Base-by-base conservation (phyloP, 2,113 vertebrate genomes). In the Dolichotis patagonum region DNA sequence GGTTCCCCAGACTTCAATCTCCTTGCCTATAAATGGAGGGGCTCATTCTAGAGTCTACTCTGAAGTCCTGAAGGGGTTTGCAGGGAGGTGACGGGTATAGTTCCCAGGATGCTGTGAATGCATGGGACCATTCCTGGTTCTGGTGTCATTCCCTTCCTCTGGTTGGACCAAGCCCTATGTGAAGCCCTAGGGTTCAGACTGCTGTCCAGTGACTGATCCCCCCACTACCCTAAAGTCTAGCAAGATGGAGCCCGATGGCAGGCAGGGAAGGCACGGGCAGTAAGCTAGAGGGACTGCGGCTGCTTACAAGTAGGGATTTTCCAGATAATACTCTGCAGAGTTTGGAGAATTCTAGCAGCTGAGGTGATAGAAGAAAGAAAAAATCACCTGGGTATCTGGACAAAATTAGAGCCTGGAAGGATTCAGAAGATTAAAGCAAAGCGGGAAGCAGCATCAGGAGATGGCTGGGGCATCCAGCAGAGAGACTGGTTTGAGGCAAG, bases 41-140 rank as follows among this genome's bases (percentile, higher is more conserved):
- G 22, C 67, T 89, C 67, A 63, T 80, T 77, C n/a, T 80, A 87
- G 54, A 71, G 80, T 49, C 81, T 82, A 73, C 43, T 90, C 54
- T 95, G n/a, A 91, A 81, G 41, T 83, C 19, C 67, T 86, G 85
- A 46, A 28, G 49, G 30, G 41, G 54, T 87, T 69, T 94, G 84
- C 67, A 81, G 22, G 84, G 85, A 87, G 77, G 32, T 46, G 52
- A 92, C 81, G 30, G 54, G 56, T 78, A 81, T 20, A 52, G 58
- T 60, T 93, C n/a, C 56, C 56, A 80, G 46, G 58, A 38, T 63
- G 28, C 9, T 24, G 93, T 73, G 65, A 24, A n/a, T 69, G 90
- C 26, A 73, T 17, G 35, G 80, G 90, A 95, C 63, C 11, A 38
- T 90, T 92, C 54, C 54, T 62, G 49, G 49, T 73, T 94, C n/a